These are phyloP conservation scores for Agrotis clavis DNA, from an alignment of 2,888 invertebrate species.

Conservation along the genomic window DNA sequence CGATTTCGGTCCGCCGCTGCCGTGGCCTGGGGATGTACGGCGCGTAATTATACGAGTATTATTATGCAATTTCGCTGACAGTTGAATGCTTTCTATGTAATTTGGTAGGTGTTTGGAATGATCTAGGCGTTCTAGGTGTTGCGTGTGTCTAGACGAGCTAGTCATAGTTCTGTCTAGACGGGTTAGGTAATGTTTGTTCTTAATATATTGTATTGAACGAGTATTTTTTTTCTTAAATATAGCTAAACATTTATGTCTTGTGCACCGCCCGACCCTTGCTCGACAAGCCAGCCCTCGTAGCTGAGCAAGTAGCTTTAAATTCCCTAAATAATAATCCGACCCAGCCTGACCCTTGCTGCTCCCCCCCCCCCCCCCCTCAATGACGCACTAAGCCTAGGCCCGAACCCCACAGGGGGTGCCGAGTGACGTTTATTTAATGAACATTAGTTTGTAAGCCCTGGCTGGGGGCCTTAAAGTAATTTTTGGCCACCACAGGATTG, in stretches of 20 bases:
- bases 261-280: too few relatives aligned
- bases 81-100: slow-evolving; percentile 58
- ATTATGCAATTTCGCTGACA: slow-evolving; percentile 56
- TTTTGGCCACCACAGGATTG: too few relatives aligned
- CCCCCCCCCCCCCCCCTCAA: too few relatives aligned
- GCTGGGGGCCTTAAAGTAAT: too few relatives aligned
- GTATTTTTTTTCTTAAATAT: slow-evolving; percentile 32
- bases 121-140: slow-evolving; percentile 53
- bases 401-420: too few relatives aligned
- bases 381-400: too few relatives aligned
- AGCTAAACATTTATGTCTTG: slow-evolving; percentile 18
- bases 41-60: slow-evolving; percentile 62
- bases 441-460: too few relatives aligned
- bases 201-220: slow-evolving; percentile 27
- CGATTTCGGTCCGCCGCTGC: slow-evolving; percentile 58
- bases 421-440: too few relatives aligned
- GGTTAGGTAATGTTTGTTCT: slow-evolving; percentile 62
- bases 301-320: too few relatives aligned
- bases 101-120: slow-evolving; percentile 55
- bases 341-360: too few relatives aligned
- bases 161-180: slow-evolving; percentile 64
- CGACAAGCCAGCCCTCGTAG: too few relatives aligned
- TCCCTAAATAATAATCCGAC: too few relatives aligned
- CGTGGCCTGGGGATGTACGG: slow-evolving; percentile 52
- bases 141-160: slow-evolving; percentile 62